Percentiles rank a stretch among this genome's conserved stretches.
phyloP scores from a whole-genome alignment of 2,113 vertebrate genomes.

The Leuciscus idus region DNA sequence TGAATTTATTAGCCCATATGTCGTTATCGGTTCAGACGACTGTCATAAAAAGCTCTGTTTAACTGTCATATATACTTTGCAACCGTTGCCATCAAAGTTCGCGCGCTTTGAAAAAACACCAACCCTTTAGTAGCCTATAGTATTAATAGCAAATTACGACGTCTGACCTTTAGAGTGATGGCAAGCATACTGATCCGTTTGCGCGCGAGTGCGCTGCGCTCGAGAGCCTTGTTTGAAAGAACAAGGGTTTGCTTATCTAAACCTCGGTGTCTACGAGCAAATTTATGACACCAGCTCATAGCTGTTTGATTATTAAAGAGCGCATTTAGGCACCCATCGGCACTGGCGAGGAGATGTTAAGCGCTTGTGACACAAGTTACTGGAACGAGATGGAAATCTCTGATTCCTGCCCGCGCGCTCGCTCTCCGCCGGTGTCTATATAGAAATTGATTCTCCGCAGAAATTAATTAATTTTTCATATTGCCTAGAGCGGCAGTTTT shows the following conservation, averaged over 20 bases:
- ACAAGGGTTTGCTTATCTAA: not conserved
- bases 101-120: not conserved
- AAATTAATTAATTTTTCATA: constrained; percentile 99
- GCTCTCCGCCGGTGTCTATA: constrained; percentile 83
- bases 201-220: not conserved
- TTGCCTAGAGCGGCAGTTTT: constrained; percentile 99
- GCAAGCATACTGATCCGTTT: not conserved
- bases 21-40: not conserved
- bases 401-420: constrained; percentile 78
- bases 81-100: not conserved
- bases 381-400: constrained; percentile 77
- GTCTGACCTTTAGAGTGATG: constrained; percentile 9
- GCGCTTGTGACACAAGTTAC: constrained; percentile 78
- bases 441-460: constrained; percentile 99
- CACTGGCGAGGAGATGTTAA: constrained; percentile 68
- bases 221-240: constrained; percentile 6
- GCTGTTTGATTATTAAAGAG: constrained; percentile 31
- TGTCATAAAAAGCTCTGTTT: not conserved
- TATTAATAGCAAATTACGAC: not conserved
- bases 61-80: not conserved
- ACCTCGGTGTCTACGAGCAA: not conserved
- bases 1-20: not conserved
- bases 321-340: constrained; percentile 18
- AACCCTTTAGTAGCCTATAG: not conserved
- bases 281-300: not conserved